These are phyloP conservation scores for Ptychadena robeensis DNA, from an alignment of 2,797 vertebrate genomes.

Conservation along the genomic window DNA sequence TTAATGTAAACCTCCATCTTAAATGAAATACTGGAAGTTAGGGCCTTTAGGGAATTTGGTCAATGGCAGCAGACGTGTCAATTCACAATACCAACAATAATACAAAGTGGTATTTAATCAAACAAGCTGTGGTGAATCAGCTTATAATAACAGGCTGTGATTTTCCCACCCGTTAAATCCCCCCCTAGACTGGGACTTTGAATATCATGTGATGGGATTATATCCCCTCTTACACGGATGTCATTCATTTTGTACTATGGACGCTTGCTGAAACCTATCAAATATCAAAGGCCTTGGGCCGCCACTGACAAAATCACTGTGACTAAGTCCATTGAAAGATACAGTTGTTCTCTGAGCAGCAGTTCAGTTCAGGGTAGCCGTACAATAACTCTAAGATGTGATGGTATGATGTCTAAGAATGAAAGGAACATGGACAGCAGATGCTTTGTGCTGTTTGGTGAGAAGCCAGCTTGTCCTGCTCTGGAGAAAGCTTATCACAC, in stretches of 20 bases:
- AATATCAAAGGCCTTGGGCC: conserved; percentile 47
- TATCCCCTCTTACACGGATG: conserved; percentile 1
- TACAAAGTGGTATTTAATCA: neutral
- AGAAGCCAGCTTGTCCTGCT: neutral
- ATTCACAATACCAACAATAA: neutral
- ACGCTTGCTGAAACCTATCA: conserved; percentile 16
- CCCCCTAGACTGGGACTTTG: neutral
- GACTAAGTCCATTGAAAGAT: conserved; percentile 18
- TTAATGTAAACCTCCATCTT: too few relatives aligned
- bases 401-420: conserved; percentile 23
- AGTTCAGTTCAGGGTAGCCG: neutral
- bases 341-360: conserved; percentile 44
- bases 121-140: neutral
- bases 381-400: conserved; percentile 12
- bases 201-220: conserved; percentile 24
- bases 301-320: conserved; percentile 12
- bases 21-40: too few relatives aligned
- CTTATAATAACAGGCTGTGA: neutral
- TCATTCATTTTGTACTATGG: conserved; percentile 28
- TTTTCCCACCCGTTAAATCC: conserved; percentile 30
- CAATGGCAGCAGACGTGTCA: too few relatives aligned
- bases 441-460: conserved; percentile 24
- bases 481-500: neutral
- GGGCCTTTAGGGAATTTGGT: too few relatives aligned
- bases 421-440: conserved; percentile 14